phyloP scores from a whole-genome alignment of 2,888 invertebrate species.

The Oeneis ivallda region DNA sequence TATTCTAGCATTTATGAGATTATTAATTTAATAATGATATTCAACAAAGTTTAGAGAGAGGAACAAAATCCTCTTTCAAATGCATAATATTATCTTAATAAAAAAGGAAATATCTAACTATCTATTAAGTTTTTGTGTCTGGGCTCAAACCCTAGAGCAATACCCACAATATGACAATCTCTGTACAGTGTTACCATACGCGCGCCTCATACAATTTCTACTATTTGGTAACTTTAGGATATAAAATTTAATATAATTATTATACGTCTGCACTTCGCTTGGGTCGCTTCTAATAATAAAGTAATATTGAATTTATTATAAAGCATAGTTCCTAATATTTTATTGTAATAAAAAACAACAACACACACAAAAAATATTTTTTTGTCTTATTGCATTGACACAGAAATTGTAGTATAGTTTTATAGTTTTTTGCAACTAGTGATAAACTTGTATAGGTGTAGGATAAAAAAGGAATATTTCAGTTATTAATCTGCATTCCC shows the following conservation, averaged over 20 bases:
- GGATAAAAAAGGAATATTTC: slow-evolving; percentile 5
- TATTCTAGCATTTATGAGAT: neutral
- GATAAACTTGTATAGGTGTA: slow-evolving; percentile 5
- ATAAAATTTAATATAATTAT: slow-evolving; percentile 43
- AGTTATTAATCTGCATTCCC: neutral
- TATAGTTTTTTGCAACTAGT: slow-evolving; percentile 21
- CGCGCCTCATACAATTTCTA: slow-evolving; percentile 39
- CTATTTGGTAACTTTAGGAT: slow-evolving; percentile 39
- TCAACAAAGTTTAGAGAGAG: neutral
- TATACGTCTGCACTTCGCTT: slow-evolving; percentile 53
- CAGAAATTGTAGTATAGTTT: slow-evolving; percentile 33
- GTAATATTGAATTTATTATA: slow-evolving; percentile 40
- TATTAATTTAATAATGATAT: neutral
- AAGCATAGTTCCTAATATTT: slow-evolving; percentile 65
- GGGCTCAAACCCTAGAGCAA: neutral
- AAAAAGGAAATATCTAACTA: neutral
- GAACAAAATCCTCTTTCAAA: neutral
- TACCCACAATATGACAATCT: neutral
- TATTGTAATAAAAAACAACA: slow-evolving; percentile 39
- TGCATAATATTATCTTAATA: neutral
- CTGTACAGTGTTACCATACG: slow-evolving; percentile 31
- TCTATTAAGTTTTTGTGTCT: neutral
- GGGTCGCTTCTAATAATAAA: slow-evolving; percentile 58
- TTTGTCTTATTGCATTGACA: slow-evolving; percentile 29
- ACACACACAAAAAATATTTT: slow-evolving; percentile 32